These are phyloP conservation scores for Florisuga fusca DNA, from an alignment of 2,797 vertebrate species.

Conservation along the genomic window DNA sequence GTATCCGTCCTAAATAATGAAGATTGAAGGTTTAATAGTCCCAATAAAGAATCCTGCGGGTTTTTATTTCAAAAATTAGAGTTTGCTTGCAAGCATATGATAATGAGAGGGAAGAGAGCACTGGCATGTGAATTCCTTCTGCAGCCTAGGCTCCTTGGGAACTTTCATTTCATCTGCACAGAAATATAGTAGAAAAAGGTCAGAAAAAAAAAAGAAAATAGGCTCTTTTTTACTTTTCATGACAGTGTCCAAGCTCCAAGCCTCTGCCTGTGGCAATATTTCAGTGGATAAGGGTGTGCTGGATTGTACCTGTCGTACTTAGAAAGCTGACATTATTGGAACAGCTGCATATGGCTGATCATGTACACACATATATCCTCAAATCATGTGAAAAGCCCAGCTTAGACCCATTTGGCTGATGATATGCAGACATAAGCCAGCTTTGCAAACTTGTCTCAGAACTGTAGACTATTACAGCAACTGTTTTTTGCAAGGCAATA, in stretches of 20 bases:
- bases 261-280: background rate
- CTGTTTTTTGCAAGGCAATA: background rate
- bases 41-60: conserved; percentile 46
- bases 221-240: background rate
- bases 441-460: background rate
- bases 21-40: conserved; percentile 67
- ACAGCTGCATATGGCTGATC: background rate
- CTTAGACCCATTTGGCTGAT: background rate
- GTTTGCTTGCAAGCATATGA: conserved; percentile 51
- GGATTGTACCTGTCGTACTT: background rate
- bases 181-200: background rate
- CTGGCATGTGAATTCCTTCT: background rate
- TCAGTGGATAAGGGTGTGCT: background rate
- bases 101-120: conserved; percentile 62
- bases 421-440: background rate
- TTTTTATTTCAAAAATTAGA: conserved; percentile 61
- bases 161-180: background rate
- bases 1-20: conserved; percentile 70
- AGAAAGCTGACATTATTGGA: background rate
- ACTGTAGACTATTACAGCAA: background rate
- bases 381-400: background rate
- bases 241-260: background rate
- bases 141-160: conserved; percentile 12
- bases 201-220: background rate
- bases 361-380: background rate